Conservation (phyloP, 2,888 invertebrate genomes). For the Pristionchus exspectatus region DNA sequence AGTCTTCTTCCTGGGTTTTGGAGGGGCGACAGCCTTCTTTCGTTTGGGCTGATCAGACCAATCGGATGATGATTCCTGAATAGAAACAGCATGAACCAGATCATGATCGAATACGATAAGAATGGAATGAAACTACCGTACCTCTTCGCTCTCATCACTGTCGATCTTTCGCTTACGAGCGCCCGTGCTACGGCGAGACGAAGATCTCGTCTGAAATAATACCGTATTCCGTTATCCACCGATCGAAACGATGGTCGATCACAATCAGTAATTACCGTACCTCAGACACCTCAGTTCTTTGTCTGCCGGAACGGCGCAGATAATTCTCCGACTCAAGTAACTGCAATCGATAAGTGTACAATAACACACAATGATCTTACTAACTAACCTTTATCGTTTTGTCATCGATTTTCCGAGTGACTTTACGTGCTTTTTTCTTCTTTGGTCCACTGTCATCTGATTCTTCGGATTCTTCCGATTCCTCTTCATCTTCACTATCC, state of each 20-base stretch:
- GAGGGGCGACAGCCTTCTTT: neutral
- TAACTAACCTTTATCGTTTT: conserved; percentile 61
- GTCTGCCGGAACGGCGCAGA: conserved; percentile 66
- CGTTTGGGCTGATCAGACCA: conserved; percentile 52
- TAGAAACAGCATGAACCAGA: neutral
- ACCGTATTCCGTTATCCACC: neutral
- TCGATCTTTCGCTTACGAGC: conserved; percentile 31
- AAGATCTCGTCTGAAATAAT: neutral
- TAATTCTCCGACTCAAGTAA: conserved; percentile 69
- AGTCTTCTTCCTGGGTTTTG: conserved; percentile 29
- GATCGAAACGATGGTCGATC: neutral
- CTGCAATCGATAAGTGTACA: conserved; percentile 54
- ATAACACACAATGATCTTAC: neutral
- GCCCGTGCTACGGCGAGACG: neutral
- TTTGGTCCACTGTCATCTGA: conserved; percentile 55
- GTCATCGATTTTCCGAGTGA: conserved; percentile 60
- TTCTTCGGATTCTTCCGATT: conserved; percentile 57
- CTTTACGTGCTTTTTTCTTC: conserved; percentile 54
- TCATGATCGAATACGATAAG: neutral
- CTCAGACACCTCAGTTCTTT: conserved; percentile 50
- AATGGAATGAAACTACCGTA: neutral
- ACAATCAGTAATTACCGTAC: neutral
- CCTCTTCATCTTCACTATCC: conserved; percentile 60
- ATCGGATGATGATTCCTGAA: neutral
- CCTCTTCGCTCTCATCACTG: conserved; percentile 49